A percentile compares a stretch with the other conserved stretches of the same genome.
Evolutionary conservation across 2,113 vertebrate genomes (phyloP).

Genomic region (Dicerorhinus sumatrensis): DNA sequence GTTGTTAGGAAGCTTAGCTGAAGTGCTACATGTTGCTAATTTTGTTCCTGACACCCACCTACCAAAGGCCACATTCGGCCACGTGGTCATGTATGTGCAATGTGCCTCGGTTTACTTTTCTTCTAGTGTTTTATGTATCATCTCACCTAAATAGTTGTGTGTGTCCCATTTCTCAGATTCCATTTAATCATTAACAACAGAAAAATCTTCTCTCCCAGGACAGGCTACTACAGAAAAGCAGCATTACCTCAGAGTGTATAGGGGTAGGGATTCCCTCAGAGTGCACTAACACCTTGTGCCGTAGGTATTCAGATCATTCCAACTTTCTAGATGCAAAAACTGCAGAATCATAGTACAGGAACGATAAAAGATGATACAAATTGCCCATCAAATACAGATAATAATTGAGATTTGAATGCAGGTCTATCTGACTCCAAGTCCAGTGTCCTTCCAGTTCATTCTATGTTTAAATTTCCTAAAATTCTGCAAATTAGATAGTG

Average conservation of each 20-base stretch:
- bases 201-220: not conserved
- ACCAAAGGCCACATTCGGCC: not conserved
- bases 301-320: not conserved
- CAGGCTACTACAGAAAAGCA: not conserved
- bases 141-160: not conserved
- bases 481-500: not conserved
- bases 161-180: not conserved
- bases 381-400: not conserved
- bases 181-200: not conserved
- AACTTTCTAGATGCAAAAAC: not conserved
- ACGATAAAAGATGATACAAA: not conserved
- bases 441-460: not conserved
- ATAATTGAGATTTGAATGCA: not conserved
- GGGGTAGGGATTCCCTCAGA: not conserved
- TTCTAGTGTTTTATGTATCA: not conserved
- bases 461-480: constrained; percentile 27
- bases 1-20: constrained; percentile 40
- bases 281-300: not conserved
- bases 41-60: constrained; percentile 45
- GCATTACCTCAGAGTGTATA: not conserved
- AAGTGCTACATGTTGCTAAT: constrained; percentile 49
- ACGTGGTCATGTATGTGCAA: not conserved
- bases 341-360: not conserved
- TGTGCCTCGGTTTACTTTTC: constrained; percentile 26
- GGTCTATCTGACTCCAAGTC: constrained; percentile 44